Percentiles rank a stretch among this genome's conserved stretches.
phyloP scores from a whole-genome alignment of 2,113 vertebrate genomes.

The Callaeas wilsoni region DNA sequence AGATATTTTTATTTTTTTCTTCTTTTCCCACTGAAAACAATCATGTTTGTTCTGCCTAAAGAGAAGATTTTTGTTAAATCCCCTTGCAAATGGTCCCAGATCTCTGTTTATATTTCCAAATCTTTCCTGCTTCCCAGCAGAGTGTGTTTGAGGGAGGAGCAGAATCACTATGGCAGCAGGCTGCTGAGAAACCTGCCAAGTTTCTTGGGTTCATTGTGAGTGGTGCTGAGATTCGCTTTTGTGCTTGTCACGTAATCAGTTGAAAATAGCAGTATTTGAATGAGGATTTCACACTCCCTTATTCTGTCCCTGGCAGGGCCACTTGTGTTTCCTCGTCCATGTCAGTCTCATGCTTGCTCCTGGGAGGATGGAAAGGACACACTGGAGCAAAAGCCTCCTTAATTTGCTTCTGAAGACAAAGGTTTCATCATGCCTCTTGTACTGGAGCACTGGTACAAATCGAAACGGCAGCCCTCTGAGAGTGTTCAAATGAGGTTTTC shows the following conservation, averaged over 20 bases:
- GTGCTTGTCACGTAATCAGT: neutral
- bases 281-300: neutral
- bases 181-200: conserved; percentile 31
- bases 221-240: neutral
- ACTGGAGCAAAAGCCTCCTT: neutral
- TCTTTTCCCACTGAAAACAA: neutral
- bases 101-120: conserved; percentile 5
- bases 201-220: neutral
- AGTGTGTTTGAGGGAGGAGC: neutral
- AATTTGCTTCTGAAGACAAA: conserved; percentile 19
- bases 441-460: neutral
- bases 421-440: neutral
- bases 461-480: neutral
- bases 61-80: neutral
- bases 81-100: neutral
- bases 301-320: neutral
- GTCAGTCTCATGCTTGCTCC: neutral
- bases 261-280: neutral
- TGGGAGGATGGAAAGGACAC: neutral
- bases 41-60: neutral
- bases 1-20: neutral
- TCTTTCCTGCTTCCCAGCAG: neutral
- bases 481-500: neutral
- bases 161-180: conserved; percentile 25
- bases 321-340: neutral